phyloP scores from a whole-genome alignment of 1,140 invertebrate species.

The Zaprionus ghesquierei region DNA sequence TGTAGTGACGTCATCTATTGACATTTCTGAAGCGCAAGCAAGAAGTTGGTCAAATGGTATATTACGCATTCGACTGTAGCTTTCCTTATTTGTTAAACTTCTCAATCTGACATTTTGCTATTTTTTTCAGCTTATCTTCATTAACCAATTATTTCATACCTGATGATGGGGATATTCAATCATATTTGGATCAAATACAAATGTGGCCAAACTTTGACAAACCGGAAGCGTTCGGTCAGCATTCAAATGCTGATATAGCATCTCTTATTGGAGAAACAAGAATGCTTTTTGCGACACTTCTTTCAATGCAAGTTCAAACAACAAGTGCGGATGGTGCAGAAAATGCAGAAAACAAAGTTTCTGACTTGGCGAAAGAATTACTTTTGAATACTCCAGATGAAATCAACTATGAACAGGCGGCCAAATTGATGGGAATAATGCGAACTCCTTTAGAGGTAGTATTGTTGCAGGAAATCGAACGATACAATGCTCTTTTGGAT shows the following conservation, averaged over 20 bases:
- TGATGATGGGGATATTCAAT: constrained; percentile 90
- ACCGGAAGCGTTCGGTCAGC: constrained; percentile 94
- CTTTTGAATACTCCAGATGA: constrained; percentile 87
- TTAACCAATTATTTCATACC: constrained; percentile 91
- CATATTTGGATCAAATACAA: constrained; percentile 90
- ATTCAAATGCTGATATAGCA: constrained; percentile 95
- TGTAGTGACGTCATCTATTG: no score
- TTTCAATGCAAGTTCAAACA: constrained; percentile 89
- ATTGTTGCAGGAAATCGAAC: constrained; percentile 89
- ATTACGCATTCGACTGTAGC: no score
- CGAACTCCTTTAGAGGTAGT: constrained; percentile 91
- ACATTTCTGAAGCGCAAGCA: no score
- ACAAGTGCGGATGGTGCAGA: constrained; percentile 83
- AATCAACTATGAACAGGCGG: constrained; percentile 90
- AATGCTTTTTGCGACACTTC: constrained; percentile 90
- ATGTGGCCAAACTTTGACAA: constrained; percentile 89
- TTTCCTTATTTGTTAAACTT: background rate
- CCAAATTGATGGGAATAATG: constrained; percentile 87
- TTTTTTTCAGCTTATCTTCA: constrained; percentile 84
- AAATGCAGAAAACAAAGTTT: constrained; percentile 89
- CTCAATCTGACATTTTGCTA: background rate
- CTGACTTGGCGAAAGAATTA: constrained; percentile 88
- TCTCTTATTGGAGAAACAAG: constrained; percentile 90
- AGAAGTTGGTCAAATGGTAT: background rate
- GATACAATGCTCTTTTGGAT: constrained; percentile 84